Base-by-base conservation (phyloP, 2,797 vertebrate genomes). In the Notoglanidium macrostoma region DNA sequence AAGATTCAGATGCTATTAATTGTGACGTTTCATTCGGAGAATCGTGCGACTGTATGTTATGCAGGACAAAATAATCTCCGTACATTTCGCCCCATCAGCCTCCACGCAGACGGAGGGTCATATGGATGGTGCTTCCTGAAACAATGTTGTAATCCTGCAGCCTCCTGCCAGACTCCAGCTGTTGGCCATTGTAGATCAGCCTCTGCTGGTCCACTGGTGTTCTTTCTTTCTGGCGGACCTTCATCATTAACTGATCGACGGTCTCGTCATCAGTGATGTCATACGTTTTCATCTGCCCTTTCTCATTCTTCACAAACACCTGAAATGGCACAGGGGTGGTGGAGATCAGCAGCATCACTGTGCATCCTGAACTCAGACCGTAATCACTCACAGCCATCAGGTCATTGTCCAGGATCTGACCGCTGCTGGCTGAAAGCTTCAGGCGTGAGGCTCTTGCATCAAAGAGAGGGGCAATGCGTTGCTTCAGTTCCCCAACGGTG, bases 41-140 rank as follows among this genome's bases (percentile, higher is more conserved):
- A 11, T 51, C 2, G 10, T 51, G 49, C 35, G 35, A 35, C 35
- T 35, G 1, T 35, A 35, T 35, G 35, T 59, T 59, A 59, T 21
- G 21, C 21, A 59, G 63, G 12, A 15, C 3, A 67, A 46, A 29
- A n/a, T 32, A n/a, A 78, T 19, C 49, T 77, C 49, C 7, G 49
- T 29, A 14, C 55, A 21, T 32, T 55, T 2, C 35, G 46, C 55
- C 51, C 59, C 79, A 82, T 94, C 84, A 94, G 74, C 95, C 95
- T 88, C 94, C 95, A 90, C 92, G 92, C 46, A 96, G 94, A 0
- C 92, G 93, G 0, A 94, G 46, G 0, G 0, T 61, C 85, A 95
- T 1, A 44, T 80, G 0, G 84, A 96, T 94, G 86, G 92, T 96
- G 91, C 94, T 92, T 4, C 0, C 17, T 0, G 70, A 12, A 1